phyloP scores from a whole-genome alignment of 2,113 vertebrate genomes.

The Tyto alba region DNA sequence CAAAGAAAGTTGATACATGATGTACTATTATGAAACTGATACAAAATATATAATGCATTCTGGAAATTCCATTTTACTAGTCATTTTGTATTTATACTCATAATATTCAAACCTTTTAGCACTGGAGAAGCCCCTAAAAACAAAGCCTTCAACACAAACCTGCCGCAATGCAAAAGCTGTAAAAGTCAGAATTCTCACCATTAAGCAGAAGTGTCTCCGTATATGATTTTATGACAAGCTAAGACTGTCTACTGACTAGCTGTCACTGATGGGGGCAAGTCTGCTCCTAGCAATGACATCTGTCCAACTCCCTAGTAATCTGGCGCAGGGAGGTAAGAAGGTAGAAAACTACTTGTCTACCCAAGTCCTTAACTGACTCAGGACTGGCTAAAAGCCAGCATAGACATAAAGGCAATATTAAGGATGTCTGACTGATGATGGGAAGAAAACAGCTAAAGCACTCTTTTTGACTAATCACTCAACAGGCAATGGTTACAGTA shows the following conservation, averaged over 20 bases:
- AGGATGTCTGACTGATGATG: background rate
- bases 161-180: background rate
- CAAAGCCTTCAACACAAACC: background rate
- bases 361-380: background rate
- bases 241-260: background rate
- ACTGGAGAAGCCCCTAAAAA: background rate
- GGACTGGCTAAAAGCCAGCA: background rate
- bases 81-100: background rate
- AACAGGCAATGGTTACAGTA: background rate
- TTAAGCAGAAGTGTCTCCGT: background rate
- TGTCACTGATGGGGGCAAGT: background rate
- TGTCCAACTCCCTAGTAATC: background rate
- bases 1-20: background rate
- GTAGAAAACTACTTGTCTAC: background rate
- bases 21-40: background rate
- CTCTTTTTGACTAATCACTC: background rate
- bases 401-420: background rate
- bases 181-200: background rate
- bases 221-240: background rate
- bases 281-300: background rate
- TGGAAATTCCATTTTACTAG: background rate
- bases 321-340: background rate
- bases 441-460: background rate
- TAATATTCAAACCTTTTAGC: background rate
- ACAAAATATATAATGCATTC: background rate